These are phyloP conservation scores for Coelinius sp. DNA, from an alignment of 2,888 invertebrate genomes.

Conservation along the genomic window DNA sequence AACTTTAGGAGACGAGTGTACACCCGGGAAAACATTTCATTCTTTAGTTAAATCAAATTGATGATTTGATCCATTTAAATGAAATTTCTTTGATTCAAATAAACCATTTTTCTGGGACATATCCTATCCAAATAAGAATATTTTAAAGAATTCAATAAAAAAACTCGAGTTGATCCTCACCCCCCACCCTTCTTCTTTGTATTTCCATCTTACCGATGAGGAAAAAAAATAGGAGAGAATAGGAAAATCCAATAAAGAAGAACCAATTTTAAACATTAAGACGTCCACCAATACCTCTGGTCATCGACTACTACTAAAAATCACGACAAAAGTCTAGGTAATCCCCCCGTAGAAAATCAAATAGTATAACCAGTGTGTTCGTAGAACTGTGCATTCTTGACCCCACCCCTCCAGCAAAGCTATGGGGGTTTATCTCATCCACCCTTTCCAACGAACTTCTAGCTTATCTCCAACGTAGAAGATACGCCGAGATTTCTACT, in stretches of 20 bases:
- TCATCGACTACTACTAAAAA: not conserved
- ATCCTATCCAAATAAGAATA: too few relatives aligned
- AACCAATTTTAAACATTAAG: too few relatives aligned
- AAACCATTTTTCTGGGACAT: too few relatives aligned
- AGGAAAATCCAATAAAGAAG: not conserved
- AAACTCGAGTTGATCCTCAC: too few relatives aligned
- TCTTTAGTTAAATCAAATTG: too few relatives aligned
- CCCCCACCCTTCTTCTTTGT: too few relatives aligned
- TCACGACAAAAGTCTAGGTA: not conserved
- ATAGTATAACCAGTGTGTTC: not conserved
- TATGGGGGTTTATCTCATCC: conserved; percentile 4
- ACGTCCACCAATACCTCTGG: not conserved
- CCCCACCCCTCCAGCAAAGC: not conserved
- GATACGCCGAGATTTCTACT: not conserved
- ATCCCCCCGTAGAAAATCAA: not conserved
- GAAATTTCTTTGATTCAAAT: too few relatives aligned
- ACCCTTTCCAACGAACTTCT: not conserved
- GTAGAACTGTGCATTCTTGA: not conserved
- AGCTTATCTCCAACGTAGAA: conserved; percentile 11
- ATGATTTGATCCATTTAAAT: too few relatives aligned
- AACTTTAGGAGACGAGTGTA: too few relatives aligned
- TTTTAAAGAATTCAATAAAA: too few relatives aligned
- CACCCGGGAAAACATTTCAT: too few relatives aligned
- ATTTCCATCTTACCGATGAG: too few relatives aligned
- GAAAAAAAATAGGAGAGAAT: not conserved